phyloP scores from a whole-genome alignment of 2,113 vertebrate species.

The Peromyscus maniculatus region DNA sequence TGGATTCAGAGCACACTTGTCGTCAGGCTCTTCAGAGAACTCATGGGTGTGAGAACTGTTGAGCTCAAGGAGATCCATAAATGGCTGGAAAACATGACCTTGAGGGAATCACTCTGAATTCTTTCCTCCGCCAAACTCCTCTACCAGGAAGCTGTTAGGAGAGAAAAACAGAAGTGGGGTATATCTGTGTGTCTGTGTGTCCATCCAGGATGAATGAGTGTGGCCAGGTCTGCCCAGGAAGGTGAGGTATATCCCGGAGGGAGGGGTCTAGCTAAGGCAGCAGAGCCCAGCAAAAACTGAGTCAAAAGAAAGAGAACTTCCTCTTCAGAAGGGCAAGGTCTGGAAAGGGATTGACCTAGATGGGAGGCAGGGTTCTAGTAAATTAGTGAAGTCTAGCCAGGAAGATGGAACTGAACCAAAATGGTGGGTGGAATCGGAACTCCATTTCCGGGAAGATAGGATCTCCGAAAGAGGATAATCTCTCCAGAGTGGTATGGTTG shows the following conservation, averaged over 20 bases:
- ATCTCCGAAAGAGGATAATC: neutral
- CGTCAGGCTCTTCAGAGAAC: neutral
- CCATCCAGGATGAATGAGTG: neutral
- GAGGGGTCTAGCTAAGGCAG: neutral
- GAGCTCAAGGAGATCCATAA: neutral
- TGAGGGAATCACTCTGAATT: neutral
- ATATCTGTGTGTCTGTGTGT: accelerated
- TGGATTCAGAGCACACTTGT: neutral
- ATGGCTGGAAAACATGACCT: accelerated
- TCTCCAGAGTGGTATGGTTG: neutral
- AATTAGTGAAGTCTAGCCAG: too few relatives aligned
- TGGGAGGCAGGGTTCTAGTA: neutral
- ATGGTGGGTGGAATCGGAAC: neutral
- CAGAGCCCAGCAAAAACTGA: neutral
- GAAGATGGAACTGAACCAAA: neutral
- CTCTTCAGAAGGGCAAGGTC: neutral
- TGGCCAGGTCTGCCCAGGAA: neutral
- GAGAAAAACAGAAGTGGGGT: accelerated
- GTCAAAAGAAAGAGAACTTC: neutral
- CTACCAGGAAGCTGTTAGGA: neutral
- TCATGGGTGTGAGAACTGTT: neutral
- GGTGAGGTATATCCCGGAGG: neutral
- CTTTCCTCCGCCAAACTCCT: neutral
- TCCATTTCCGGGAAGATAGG: neutral
- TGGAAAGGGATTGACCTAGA: neutral